Percentiles rank a stretch among this genome's conserved stretches.
These are phyloP conservation scores for Dilophus febrilis DNA, from an alignment of 2,888 invertebrate species.

Conservation along the genomic window DNA sequence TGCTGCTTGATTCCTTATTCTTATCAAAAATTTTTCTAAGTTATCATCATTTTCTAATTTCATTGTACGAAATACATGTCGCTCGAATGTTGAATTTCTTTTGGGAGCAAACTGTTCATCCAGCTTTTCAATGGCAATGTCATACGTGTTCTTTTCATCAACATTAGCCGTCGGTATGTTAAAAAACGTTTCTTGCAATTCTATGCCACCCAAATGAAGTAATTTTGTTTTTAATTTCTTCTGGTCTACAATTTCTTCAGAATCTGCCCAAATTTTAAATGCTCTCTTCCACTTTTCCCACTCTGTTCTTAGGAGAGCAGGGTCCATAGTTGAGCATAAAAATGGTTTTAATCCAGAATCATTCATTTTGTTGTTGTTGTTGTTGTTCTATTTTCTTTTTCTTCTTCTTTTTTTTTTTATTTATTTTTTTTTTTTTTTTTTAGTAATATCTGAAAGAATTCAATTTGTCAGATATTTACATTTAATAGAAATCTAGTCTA, in stretches of 20 bases:
- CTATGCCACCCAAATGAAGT: conserved; percentile 8
- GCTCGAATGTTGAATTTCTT: conserved; percentile 14
- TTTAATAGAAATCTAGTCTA: too few species aligned
- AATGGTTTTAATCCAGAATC: too few species aligned
- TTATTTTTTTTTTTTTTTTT: too few species aligned
- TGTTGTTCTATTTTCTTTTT: too few species aligned
- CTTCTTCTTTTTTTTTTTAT: too few species aligned
- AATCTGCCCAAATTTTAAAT: conserved; percentile 6
- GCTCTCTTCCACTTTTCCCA: conserved; percentile 9
- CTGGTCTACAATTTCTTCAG: conserved; percentile 8
- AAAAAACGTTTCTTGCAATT: conserved; percentile 8
- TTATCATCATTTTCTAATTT: conserved; percentile 17
- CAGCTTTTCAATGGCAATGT: conserved; percentile 9
- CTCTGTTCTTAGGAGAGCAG: too few species aligned
- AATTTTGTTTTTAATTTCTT: conserved; percentile 7
- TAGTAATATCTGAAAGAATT: too few species aligned
- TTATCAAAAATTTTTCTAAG: conserved; percentile 18
- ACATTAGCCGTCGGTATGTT: conserved; percentile 6
- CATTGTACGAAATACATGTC: conserved; percentile 16
- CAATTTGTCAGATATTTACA: too few species aligned
- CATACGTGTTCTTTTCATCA: conserved; percentile 6
- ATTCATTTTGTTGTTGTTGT: too few species aligned
- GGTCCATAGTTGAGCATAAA: too few species aligned
- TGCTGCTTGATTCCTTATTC: conserved; percentile 10
- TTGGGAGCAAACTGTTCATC: conserved; percentile 11